Evolutionary conservation across 1,140 invertebrate genomes (phyloP).

Genomic region (Trissolcus basalis): DNA sequence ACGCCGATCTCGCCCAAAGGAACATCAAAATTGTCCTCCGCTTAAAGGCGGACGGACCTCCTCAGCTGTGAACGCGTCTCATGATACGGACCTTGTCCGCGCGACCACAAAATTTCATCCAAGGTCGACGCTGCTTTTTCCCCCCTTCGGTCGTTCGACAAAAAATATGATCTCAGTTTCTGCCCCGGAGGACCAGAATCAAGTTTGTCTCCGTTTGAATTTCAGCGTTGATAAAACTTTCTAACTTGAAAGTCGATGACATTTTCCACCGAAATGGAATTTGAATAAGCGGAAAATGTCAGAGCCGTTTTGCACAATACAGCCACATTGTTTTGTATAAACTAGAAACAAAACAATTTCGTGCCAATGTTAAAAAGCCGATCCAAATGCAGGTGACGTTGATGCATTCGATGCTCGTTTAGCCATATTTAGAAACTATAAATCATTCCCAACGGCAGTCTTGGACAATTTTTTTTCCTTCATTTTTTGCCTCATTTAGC

Average conservation of each 20-base stretch:
- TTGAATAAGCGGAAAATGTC: slow-evolving; percentile 30
- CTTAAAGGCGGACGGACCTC: slow-evolving; percentile 27
- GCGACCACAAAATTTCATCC: slow-evolving; percentile 3
- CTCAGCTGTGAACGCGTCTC: slow-evolving; percentile 1
- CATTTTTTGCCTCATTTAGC: too few species aligned
- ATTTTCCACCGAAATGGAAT: slow-evolving; percentile 28
- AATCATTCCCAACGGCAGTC: too few species aligned
- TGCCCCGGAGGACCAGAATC: too few species aligned
- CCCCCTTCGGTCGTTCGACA: background rate
- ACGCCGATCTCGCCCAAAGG: slow-evolving; percentile 48
- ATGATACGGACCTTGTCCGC: slow-evolving; percentile 2
- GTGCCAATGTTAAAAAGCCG: slow-evolving; percentile 7
- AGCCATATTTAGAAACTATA: slow-evolving; percentile 8
- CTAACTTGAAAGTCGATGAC: slow-evolving; percentile 25
- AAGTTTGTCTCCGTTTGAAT: too few species aligned
- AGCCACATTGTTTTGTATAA: slow-evolving; percentile 11
- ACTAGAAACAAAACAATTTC: slow-evolving; percentile 20
- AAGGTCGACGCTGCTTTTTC: slow-evolving; percentile 8
- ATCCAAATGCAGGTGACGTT: slow-evolving; percentile 22
- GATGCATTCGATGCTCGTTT: slow-evolving; percentile 14
- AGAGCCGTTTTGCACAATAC: slow-evolving; percentile 3
- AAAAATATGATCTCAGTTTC: too few species aligned
- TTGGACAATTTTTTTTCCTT: too few species aligned
- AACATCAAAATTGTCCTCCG: slow-evolving; percentile 45
- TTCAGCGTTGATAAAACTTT: slow-evolving; percentile 17